Evolutionary conservation across 2,888 invertebrate species (phyloP).

Genomic region (Agrotis puta): DNA sequence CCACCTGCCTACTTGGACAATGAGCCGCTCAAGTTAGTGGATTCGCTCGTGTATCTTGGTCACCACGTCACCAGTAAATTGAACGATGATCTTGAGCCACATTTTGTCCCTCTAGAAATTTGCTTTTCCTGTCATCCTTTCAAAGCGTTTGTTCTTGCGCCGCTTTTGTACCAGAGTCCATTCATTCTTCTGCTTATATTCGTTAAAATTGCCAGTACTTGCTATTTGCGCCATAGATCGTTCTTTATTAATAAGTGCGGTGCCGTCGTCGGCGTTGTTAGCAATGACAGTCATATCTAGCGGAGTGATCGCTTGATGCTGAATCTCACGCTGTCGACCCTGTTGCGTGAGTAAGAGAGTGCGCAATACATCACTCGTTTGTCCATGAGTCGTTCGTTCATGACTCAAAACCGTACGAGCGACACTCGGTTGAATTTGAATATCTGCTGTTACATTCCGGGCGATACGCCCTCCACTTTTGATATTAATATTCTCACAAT

Average conservation of each 20-base stretch:
- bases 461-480: neutral
- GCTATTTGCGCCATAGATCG: neutral
- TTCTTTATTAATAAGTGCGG: neutral
- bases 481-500: neutral
- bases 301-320: neutral
- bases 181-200: neutral
- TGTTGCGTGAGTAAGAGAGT: neutral
- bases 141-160: neutral
- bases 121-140: neutral
- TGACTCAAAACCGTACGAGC: neutral
- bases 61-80: too few relatives aligned
- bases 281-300: neutral
- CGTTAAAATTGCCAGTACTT: neutral
- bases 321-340: neutral
- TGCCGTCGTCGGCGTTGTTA: neutral
- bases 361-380: neutral
- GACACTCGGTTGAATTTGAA: neutral
- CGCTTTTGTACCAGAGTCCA: neutral
- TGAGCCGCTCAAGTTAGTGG: too few relatives aligned
- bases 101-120: neutral
- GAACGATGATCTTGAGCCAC: too few relatives aligned
- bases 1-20: too few relatives aligned
- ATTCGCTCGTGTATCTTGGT: too few relatives aligned
- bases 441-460: constrained; percentile 1
- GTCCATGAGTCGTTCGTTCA: neutral